These are phyloP conservation scores for Monoplex corrugatus DNA, from an alignment of 2,888 invertebrate genomes.

Conservation along the genomic window DNA sequence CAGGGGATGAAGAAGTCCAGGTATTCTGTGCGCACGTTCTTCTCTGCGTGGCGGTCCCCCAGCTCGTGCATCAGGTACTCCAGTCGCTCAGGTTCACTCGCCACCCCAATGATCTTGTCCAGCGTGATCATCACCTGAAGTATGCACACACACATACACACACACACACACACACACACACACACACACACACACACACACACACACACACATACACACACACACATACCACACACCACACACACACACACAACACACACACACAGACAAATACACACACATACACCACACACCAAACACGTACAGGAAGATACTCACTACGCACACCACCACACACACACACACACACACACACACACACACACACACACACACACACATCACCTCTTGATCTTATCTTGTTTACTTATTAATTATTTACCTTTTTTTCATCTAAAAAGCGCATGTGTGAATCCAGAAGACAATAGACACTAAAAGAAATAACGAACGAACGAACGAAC, in stretches of 20 bases:
- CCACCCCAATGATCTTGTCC: not conserved
- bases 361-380: no score
- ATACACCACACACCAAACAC: not conserved
- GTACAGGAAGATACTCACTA: no score
- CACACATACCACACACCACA: not conserved
- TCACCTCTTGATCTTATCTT: no score
- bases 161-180: not conserved
- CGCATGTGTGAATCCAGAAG: no score
- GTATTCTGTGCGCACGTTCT: slow-evolving; percentile 12
- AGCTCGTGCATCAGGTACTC: slow-evolving; percentile 34
- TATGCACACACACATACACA: not conserved
- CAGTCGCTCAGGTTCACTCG: not conserved
- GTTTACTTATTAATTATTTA: no score
- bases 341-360: not conserved
- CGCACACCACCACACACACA: not conserved
- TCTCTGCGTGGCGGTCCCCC: slow-evolving; percentile 33
- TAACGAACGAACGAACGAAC: not conserved
- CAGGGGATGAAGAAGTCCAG: slow-evolving; percentile 24
- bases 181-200: not conserved
- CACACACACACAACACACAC: not conserved
- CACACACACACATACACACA: no score
- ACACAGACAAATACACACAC: not conserved
- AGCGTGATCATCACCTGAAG: slow-evolving; percentile 20
- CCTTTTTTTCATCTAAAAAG: no score
- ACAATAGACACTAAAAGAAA: no score